These are phyloP conservation scores for Acestrorhynchus altus DNA, from an alignment of 2,797 vertebrate species.

Conservation along the genomic window DNA sequence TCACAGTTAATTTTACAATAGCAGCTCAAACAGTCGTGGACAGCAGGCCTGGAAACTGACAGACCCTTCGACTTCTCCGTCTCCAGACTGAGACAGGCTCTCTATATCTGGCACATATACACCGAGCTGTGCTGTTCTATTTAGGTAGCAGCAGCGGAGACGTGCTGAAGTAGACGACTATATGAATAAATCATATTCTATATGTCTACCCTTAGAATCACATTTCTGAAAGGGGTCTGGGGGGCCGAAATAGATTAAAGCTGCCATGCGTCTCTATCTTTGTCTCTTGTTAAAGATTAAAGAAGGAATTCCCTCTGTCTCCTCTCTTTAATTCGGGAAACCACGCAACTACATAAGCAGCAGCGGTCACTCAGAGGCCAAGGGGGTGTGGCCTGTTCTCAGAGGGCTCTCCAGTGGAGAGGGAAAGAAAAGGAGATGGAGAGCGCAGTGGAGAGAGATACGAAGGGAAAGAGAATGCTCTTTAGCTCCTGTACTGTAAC, in stretches of 20 bases:
- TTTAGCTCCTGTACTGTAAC: neutral
- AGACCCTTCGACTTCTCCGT: neutral
- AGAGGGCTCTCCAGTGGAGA: neutral
- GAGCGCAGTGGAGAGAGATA: neutral
- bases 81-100: neutral
- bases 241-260: slow-evolving; percentile 63
- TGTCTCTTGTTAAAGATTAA: slow-evolving; percentile 9
- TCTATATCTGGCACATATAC: neutral
- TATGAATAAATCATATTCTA: slow-evolving; percentile 51
- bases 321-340: neutral
- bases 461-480: slow-evolving; percentile 16
- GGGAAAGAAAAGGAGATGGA: neutral
- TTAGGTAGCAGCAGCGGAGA: slow-evolving; percentile 16
- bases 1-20: too few relatives aligned
- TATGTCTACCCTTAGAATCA: slow-evolving; percentile 61
- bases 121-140: neutral
- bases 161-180: slow-evolving; percentile 22
- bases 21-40: too few relatives aligned
- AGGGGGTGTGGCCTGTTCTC: neutral
- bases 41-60: too few relatives aligned
- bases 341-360: neutral
- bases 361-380: neutral
- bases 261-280: slow-evolving; percentile 32
- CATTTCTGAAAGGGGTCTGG: slow-evolving; percentile 53
- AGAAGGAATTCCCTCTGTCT: slow-evolving; percentile 40